Conservation (phyloP, 2,797 vertebrate genomes). For the Luscinia megarhynchos region DNA sequence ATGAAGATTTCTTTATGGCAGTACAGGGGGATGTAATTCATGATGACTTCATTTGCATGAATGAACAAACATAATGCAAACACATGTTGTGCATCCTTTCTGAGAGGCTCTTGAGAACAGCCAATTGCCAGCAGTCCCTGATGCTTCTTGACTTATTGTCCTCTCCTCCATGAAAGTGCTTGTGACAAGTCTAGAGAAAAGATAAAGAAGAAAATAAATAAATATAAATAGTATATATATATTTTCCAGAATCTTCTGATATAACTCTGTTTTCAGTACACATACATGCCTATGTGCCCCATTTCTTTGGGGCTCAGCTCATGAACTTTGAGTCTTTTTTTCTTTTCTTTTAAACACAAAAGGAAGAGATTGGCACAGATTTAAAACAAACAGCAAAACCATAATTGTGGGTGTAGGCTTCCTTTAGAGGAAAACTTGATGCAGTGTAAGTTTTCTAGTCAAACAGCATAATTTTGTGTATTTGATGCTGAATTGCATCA, state of each 20-base stretch:
- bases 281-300: rapidly evolving
- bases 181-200: not conserved
- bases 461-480: not conserved
- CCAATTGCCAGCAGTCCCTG: not conserved
- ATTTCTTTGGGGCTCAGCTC: not conserved
- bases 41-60: not conserved
- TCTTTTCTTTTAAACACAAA: not conserved
- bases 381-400: not conserved
- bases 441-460: not conserved
- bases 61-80: not conserved
- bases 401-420: not conserved
- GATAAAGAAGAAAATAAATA: not conserved
- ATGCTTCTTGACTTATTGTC: not conserved
- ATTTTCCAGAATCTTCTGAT: not conserved
- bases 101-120: not conserved
- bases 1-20: not conserved
- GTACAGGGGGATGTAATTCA: not conserved
- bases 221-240: not conserved
- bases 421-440: not conserved
- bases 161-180: not conserved
- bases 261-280: not conserved
- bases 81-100: not conserved
- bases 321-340: not conserved
- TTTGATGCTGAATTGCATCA: not conserved
- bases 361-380: not conserved